Evolutionary conservation across 2,113 vertebrate species (phyloP).

Genomic region (Procapra przewalskii): DNA sequence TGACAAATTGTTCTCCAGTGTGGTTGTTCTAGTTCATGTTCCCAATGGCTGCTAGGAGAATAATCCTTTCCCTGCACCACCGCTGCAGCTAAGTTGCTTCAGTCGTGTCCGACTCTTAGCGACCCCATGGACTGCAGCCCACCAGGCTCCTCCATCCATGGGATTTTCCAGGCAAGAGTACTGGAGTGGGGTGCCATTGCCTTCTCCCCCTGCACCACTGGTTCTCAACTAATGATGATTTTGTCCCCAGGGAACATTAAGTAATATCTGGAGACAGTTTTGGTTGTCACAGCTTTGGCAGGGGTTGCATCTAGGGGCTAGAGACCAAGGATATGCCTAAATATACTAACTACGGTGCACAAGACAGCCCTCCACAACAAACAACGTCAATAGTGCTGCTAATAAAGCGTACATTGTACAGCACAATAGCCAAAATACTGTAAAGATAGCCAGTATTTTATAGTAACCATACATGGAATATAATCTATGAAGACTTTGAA

Average conservation of each 20-base stretch:
- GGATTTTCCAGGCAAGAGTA: no score
- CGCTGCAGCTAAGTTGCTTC: no score
- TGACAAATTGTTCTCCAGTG: neutral
- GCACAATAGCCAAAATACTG: neutral
- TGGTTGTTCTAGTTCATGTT: neutral
- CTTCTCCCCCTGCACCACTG: neutral
- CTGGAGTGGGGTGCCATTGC: no score
- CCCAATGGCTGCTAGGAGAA: neutral
- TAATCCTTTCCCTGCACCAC: neutral
- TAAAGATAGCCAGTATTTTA: neutral
- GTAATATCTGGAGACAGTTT: neutral
- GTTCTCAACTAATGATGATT: neutral
- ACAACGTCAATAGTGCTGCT: neutral
- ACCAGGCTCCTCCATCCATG: no score
- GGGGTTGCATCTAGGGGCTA: neutral
- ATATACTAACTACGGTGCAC: no score
- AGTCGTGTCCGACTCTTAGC: fast-evolving
- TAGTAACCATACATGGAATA: neutral
- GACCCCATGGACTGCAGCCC: no score
- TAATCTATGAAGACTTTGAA: neutral
- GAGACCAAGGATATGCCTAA: neutral
- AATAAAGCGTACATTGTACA: neutral
- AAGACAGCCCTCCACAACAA: neutral
- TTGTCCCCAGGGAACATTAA: neutral
- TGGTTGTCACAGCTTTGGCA: neutral